Evolutionary conservation across 2,888 invertebrate genomes (phyloP).

Genomic region (Coleophora deauratella): DNA sequence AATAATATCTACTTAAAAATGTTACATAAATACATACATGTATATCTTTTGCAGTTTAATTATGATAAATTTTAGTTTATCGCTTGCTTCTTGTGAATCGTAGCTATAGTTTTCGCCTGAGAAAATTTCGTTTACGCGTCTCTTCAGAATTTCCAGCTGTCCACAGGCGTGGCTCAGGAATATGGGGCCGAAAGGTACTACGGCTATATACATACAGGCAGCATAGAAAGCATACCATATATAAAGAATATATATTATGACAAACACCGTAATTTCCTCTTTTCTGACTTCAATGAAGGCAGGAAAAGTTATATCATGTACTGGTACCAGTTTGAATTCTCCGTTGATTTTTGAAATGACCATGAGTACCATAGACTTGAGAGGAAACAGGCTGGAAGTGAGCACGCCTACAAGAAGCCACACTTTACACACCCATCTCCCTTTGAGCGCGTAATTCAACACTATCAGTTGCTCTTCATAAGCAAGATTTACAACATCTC

Average conservation of each 20-base stretch:
- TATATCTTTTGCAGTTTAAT: conserved; percentile 26
- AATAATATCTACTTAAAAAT: too few relatives aligned
- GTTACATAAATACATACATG: conserved; percentile 23
- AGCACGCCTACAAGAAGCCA: conserved; percentile 20
- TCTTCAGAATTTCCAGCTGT: conserved; percentile 31
- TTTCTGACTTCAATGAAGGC: conserved; percentile 21
- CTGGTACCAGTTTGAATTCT: conserved; percentile 21
- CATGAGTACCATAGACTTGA: conserved; percentile 21
- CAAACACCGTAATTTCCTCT: conserved; percentile 21
- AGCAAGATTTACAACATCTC: conserved; percentile 12
- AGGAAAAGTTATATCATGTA: conserved; percentile 29
- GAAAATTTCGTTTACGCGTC: conserved; percentile 25
- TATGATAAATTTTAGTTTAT: conserved; percentile 24
- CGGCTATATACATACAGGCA: conserved; percentile 24
- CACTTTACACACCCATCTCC: conserved; percentile 22
- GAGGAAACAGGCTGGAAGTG: conserved; percentile 10
- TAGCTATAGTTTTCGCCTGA: conserved; percentile 4
- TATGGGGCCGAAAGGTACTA: conserved; percentile 35
- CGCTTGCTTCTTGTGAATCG: conserved; percentile 15
- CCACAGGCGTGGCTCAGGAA: conserved; percentile 40
- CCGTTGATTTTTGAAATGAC: conserved; percentile 19
- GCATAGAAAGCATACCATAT: conserved; percentile 19
- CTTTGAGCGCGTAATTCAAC: conserved; percentile 20
- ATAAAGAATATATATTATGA: conserved; percentile 9
- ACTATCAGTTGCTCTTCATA: conserved; percentile 23